Evolutionary conservation across 2,113 vertebrate species (phyloP).

Genomic region (Pimephales promelas): DNA sequence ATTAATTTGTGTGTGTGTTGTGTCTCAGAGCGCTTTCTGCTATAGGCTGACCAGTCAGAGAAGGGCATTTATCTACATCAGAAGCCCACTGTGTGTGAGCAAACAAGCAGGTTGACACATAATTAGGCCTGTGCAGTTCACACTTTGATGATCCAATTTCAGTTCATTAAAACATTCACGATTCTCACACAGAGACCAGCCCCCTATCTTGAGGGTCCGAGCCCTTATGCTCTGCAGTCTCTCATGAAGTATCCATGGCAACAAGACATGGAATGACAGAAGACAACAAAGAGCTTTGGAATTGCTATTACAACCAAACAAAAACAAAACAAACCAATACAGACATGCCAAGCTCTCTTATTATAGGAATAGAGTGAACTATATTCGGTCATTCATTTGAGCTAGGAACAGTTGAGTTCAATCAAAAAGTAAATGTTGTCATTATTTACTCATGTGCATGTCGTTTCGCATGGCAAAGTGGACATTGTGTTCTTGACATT

Average conservation of each 20-base stretch:
- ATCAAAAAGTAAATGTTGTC: background rate
- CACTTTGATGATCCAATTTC: constrained; percentile 31
- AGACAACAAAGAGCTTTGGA: background rate
- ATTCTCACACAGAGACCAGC: constrained; percentile 20
- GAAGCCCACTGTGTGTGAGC: constrained; percentile 19
- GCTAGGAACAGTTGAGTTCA: constrained; percentile 3
- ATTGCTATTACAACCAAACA: constrained; percentile 2
- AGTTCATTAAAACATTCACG: constrained; percentile 29
- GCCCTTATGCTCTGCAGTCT: constrained; percentile 48
- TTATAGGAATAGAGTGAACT: constrained; percentile 16
- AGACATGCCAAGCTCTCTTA: background rate
- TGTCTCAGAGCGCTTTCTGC: background rate
- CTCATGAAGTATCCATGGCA: constrained; percentile 58
- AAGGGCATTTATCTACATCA: background rate
- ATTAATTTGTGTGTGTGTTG: background rate
- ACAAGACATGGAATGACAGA: constrained; percentile 42
- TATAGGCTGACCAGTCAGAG: constrained; percentile 4
- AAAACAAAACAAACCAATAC: constrained; percentile 1
- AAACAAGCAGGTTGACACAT: constrained; percentile 21
- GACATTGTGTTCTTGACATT: background rate
- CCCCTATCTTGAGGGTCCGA: constrained; percentile 35
- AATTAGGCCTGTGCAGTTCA: constrained; percentile 26
- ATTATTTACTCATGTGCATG: background rate
- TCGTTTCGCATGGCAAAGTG: background rate
- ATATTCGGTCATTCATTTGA: background rate